phyloP scores from a whole-genome alignment of 1,140 invertebrate genomes.

The Hydropsyche tenuis region DNA sequence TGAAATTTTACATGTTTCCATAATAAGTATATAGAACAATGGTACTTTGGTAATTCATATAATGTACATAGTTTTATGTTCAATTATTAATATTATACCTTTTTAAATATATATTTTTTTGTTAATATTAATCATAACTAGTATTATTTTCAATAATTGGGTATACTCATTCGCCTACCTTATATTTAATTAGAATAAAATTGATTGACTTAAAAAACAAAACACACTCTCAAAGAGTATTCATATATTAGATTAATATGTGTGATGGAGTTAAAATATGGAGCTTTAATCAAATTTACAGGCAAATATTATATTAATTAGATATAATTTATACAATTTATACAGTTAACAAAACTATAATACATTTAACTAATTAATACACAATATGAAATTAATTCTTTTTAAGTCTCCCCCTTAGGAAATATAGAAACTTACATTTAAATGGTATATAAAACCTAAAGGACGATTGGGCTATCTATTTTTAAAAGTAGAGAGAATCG shows the following conservation, averaged over 20 bases:
- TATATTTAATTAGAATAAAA: conserved; percentile 34
- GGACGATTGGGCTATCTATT: conserved; percentile 27
- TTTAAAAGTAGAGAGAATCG: not conserved
- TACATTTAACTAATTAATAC: not conserved
- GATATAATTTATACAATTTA: conserved; percentile 19
- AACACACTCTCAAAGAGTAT: not conserved
- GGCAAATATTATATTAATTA: not conserved
- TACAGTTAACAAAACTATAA: not conserved
- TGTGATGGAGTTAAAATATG: not conserved
- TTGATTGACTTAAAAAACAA: conserved; percentile 36
- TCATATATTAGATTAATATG: not conserved
- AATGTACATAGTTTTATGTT: conserved; percentile 20
- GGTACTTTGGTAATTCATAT: conserved; percentile 21
- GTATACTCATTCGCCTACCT: conserved; percentile 36
- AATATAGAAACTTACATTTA: conserved; percentile 18
- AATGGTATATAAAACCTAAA: conserved; percentile 21
- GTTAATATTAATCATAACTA: conserved; percentile 23
- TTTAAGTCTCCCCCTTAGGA: conserved; percentile 32
- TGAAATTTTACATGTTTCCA: conserved; percentile 32
- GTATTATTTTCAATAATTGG: conserved; percentile 24
- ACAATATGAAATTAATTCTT: not conserved
- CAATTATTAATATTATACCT: not conserved
- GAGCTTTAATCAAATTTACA: conserved; percentile 22
- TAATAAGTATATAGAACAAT: conserved; percentile 33
- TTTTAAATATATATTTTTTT: conserved; percentile 5